These are phyloP conservation scores for Coreoperca whiteheadi DNA, from an alignment of 2,113 vertebrate genomes.

Conservation along the genomic window DNA sequence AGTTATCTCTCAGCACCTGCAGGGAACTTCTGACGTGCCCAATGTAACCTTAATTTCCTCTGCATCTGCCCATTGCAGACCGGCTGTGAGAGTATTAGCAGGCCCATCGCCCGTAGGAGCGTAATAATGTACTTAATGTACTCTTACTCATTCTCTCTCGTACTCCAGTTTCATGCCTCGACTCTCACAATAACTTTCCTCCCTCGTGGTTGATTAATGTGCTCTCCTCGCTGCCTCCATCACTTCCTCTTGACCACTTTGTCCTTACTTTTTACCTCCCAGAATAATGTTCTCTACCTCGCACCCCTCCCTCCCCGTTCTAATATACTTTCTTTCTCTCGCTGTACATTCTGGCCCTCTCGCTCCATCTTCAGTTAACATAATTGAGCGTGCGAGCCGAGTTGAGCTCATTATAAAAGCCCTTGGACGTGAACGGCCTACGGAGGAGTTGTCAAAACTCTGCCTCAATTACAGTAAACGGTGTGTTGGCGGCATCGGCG, in stretches of 20 bases:
- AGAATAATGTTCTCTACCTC: not conserved
- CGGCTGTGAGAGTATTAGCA: not conserved
- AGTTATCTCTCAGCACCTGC: slow-evolving; percentile 5
- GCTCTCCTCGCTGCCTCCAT: slow-evolving; percentile 32
- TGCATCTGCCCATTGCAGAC: slow-evolving; percentile 1
- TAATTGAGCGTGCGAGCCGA: not conserved
- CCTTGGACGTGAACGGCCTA: slow-evolving; percentile 5
- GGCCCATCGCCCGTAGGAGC: slow-evolving; percentile 9
- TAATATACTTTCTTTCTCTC: not conserved
- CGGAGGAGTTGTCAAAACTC: slow-evolving; percentile 21
- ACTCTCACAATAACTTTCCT: slow-evolving; percentile 21
- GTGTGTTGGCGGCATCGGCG: not conserved
- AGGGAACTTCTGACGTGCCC: slow-evolving; percentile 10
- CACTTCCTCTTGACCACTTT: slow-evolving; percentile 1
- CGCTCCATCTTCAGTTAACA: not conserved
- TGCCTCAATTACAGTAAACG: slow-evolving; percentile 32
- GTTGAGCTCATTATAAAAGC: slow-evolving; percentile 51
- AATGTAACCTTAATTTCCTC: slow-evolving; percentile 47
- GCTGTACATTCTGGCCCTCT: not conserved
- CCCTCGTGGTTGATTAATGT: slow-evolving; percentile 12
- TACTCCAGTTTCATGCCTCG: slow-evolving; percentile 32
- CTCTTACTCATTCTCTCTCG: slow-evolving; percentile 6
- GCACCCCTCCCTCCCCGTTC: not conserved
- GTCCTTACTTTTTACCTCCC: not conserved
- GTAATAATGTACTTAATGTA: slow-evolving; percentile 34